These are phyloP conservation scores for Myiopsitta monachus DNA, from an alignment of 2,113 vertebrate species.

Conservation along the genomic window DNA sequence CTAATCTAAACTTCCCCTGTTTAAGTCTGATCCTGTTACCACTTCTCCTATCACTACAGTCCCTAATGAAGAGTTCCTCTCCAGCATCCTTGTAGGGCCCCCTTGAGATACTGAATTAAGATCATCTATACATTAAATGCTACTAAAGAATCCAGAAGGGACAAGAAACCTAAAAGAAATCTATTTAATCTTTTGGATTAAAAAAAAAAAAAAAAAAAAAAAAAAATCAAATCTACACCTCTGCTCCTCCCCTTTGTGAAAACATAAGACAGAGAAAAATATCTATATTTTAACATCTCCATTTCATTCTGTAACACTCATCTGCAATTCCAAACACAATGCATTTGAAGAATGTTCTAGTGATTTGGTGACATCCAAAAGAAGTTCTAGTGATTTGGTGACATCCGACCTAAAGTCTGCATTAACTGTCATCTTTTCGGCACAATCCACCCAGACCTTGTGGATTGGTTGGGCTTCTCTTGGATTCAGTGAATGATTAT, in stretches of 20 bases:
- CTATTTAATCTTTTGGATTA: neutral
- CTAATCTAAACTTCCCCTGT: neutral
- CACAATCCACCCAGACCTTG: neutral
- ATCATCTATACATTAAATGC: neutral
- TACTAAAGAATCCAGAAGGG: neutral
- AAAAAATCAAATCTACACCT: neutral
- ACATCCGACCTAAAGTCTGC: neutral
- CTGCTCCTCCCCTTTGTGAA: neutral
- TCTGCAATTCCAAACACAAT: neutral
- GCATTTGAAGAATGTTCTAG: neutral
- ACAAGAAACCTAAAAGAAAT: neutral
- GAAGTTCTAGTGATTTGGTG: neutral
- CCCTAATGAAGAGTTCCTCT: neutral
- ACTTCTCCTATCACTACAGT: neutral
- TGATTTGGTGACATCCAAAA: too few species aligned
- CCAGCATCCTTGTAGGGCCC: neutral
- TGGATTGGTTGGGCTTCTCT: neutral
- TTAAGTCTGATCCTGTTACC: neutral
- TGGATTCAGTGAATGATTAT: constrained; percentile 62
- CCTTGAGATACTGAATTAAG: neutral
- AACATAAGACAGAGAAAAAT: neutral
- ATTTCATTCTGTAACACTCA: neutral
- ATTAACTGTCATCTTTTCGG: neutral
- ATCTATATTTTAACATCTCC: neutral
- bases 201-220: neutral